Evolutionary conservation across 2,888 invertebrate species (phyloP), one percentile per base, ranked within the genome.

Genomic region (Catocala fraxini): DNA sequence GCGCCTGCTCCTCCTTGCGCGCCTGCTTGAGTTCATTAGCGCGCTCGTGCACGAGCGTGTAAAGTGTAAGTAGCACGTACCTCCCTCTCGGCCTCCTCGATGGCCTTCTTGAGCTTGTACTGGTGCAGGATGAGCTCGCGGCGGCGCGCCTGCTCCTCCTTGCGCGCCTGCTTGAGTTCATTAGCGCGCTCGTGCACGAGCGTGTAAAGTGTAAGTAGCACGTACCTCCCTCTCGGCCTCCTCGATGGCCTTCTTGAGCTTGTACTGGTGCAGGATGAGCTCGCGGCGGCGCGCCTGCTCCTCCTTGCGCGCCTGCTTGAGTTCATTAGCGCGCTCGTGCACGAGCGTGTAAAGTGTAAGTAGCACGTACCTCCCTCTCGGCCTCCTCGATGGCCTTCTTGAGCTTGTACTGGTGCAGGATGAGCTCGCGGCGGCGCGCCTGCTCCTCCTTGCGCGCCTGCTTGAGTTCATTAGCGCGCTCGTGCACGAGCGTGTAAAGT

Each of bases 321-420:
- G 95, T 86, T 98, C 96, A 81, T 95, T 95, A 80, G 97, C 97
- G 68, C 96, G 95, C 69, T 97, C 97, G 77, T 98, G 95, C 69
- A 97, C 97, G 77, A 13, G 15, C 0, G 43, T 33, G n/a, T 7
- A 13, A 6, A 6, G 9, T 10, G 13, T 15, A 9, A 10, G 13
- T 78, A 15, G 15, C 15, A 15, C 15, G 15, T 15, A 97, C 97
- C 95, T 98, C 98, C 85, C 97, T 92, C 88, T 98, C 98, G 33
- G 98, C 98, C 92, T 98, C 98, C 87, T 98, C 98, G 68, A 98
- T 96, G 59, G 98, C 97, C 91, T 99, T 99, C 88, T 99, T 98
- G 77, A 98, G 95, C 91, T 98, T 97, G 93, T 99, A 98, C 89
- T 98, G 98, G 84, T 98, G 98, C 78, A 99, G 95, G 84, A 99